Base-by-base conservation (phyloP, 2,888 invertebrate species). In the Hemithea aestivaria region DNA sequence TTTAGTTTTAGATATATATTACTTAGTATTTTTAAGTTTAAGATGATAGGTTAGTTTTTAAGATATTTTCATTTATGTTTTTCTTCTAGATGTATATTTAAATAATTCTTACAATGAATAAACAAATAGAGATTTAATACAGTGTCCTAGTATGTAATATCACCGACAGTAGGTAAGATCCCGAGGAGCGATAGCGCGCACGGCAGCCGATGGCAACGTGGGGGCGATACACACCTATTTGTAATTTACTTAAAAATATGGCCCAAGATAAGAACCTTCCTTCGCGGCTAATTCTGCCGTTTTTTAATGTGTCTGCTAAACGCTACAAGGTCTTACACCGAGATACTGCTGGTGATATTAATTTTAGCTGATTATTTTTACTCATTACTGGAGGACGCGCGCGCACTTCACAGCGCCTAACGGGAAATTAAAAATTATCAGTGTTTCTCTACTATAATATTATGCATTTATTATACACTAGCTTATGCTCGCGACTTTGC, bases 221-320 rank as follows among this genome's bases (percentile, higher is more conserved):
- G 58, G 54, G 45, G 50, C 56, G 59, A 73, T 70, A 68, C 71
- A 66, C 75, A 74, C 82, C 81, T 82, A 81, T 85, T 84, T 81
- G 84, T 85, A 85, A 84, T 85, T 83, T 83, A 84, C 78, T 81
- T 76, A 77, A 85, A 85, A 85, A 85, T 84, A 84, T 83, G 74
- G 74, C 65, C 56, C 54, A 56, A 78, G 82, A 84, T 83, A 82
- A 74, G 60, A 66, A 57, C 49, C 58, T 65, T 71, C 66, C 69
- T 67, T 66, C 58, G 64, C 67, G 64, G 70, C 74, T 81, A 76
- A 73, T 73, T 75, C 71, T 53, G 23, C 2, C 41, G 58, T 62
- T 68, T 65, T 65, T 71, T 68, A 64, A 67, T 56, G 62, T 59
- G 61, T 62, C 62, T 56, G 54, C 60, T 55, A 59, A 58, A 63